Evolutionary conservation across 2,797 vertebrate genomes (phyloP).

Genomic region (Macroramphosus scolopax): DNA sequence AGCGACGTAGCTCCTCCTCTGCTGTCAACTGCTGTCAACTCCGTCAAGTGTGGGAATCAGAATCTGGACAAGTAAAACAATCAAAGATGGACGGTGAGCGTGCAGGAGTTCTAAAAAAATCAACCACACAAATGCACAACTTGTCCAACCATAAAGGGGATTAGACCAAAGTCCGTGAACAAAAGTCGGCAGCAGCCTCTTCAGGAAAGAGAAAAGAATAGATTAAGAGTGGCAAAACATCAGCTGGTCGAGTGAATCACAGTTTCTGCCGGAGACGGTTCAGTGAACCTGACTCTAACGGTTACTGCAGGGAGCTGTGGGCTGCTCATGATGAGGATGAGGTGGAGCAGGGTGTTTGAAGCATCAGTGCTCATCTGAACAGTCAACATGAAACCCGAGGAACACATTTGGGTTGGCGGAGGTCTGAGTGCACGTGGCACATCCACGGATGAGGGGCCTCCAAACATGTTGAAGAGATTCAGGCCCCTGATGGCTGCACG

Average conservation of each 20-base stretch:
- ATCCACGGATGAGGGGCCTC: too few species aligned
- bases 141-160: constrained; percentile 1
- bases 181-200: constrained; percentile 1
- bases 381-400: constrained; percentile 3
- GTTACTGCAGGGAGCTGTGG: constrained; percentile 10
- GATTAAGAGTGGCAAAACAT: constrained; percentile 37
- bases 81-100: too few species aligned
- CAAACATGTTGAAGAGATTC: too few species aligned
- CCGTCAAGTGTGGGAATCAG: too few species aligned
- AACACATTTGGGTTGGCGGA: too few species aligned
- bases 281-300: constrained; percentile 31
- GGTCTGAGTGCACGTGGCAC: too few species aligned
- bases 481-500: too few species aligned
- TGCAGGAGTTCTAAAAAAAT: background rate
- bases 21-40: too few species aligned
- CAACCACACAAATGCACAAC: background rate
- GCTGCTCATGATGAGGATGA: constrained; percentile 13
- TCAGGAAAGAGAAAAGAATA: constrained; percentile 7
- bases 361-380: constrained; percentile 12
- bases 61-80: too few species aligned
- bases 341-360: constrained; percentile 20
- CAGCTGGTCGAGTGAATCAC: constrained; percentile 37
- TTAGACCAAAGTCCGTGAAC: background rate
- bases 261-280: constrained; percentile 23
- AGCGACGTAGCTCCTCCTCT: too few species aligned